phyloP scores from a whole-genome alignment of 1,140 invertebrate genomes.

The Phenacoccus solenopsis region DNA sequence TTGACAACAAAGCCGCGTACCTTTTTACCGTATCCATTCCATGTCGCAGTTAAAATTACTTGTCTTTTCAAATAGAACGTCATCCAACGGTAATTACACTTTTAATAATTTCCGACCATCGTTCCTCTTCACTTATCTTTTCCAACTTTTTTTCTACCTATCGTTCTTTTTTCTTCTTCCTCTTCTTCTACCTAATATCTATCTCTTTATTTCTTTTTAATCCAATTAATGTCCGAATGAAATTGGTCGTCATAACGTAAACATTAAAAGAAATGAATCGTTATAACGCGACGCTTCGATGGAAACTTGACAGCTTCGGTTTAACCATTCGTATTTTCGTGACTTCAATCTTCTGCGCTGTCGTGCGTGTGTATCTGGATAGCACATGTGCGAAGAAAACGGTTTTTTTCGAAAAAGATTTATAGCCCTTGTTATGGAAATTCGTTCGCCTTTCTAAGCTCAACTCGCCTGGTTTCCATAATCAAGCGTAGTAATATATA shows the following conservation, averaged over 20 bases:
- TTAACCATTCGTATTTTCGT: too few relatives aligned
- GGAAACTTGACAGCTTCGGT: too few relatives aligned
- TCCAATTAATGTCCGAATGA: constrained; percentile 4
- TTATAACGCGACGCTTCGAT: too few relatives aligned
- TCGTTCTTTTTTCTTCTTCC: not conserved
- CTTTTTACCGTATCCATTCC: not conserved
- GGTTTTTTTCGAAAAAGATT: too few relatives aligned
- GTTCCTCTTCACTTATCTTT: not conserved
- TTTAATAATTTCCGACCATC: not conserved
- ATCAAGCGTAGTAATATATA: too few relatives aligned
- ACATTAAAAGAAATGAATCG: not conserved
- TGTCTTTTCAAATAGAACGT: constrained; percentile 12
- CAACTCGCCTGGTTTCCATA: too few relatives aligned
- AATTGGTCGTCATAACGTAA: not conserved
- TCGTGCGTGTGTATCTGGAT: too few relatives aligned
- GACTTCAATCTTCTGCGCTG: too few relatives aligned
- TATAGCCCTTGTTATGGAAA: too few relatives aligned
- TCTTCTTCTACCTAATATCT: not conserved
- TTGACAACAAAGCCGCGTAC: not conserved
- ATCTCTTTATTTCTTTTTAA: not conserved
- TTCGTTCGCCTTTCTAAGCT: too few relatives aligned
- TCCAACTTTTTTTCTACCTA: not conserved
- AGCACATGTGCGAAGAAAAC: too few relatives aligned
- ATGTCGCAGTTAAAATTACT: not conserved
- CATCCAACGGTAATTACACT: constrained; percentile 5